These are phyloP conservation scores for Diplogasteroides magnus DNA, from an alignment of 1,140 invertebrate species.

Conservation along the genomic window DNA sequence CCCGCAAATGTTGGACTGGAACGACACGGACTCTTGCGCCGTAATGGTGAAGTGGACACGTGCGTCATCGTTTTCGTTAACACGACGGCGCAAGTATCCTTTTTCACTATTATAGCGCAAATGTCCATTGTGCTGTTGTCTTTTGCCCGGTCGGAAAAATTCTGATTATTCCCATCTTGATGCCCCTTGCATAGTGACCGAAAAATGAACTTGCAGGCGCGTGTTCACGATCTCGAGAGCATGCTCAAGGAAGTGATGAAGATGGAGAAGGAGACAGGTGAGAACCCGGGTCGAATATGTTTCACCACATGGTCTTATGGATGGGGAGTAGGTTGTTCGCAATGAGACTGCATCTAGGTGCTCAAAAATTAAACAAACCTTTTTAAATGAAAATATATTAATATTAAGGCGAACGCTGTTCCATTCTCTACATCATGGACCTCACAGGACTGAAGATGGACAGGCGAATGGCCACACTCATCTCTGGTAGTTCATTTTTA, in stretches of 20 bases:
- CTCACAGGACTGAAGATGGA: slow-evolving; percentile 47
- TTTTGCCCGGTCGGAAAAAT: no score
- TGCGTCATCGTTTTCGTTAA: no score
- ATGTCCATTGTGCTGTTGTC: no score
- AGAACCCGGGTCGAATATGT: neutral
- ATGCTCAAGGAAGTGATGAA: slow-evolving; percentile 52
- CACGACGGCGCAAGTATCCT: no score
- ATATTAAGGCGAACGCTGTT: slow-evolving; percentile 42
- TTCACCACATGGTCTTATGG: neutral
- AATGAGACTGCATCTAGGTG: neutral
- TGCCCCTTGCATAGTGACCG: no score
- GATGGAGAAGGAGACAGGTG: slow-evolving; percentile 44
- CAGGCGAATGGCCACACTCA: slow-evolving; percentile 35
- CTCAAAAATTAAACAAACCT: slow-evolving; percentile 13
- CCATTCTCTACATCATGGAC: slow-evolving; percentile 54
- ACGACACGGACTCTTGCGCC: no score
- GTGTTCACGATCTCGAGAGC: slow-evolving; percentile 52
- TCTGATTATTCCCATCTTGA: no score
- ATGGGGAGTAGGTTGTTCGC: neutral
- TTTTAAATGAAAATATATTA: slow-evolving; percentile 3
- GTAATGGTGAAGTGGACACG: no score
- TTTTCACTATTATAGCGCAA: no score
- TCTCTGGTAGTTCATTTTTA: no score
- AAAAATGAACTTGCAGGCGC: slow-evolving; percentile 32
- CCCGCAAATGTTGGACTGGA: no score